phyloP scores from a whole-genome alignment of 2,113 vertebrate genomes.

The Crypturellus undulatus region DNA sequence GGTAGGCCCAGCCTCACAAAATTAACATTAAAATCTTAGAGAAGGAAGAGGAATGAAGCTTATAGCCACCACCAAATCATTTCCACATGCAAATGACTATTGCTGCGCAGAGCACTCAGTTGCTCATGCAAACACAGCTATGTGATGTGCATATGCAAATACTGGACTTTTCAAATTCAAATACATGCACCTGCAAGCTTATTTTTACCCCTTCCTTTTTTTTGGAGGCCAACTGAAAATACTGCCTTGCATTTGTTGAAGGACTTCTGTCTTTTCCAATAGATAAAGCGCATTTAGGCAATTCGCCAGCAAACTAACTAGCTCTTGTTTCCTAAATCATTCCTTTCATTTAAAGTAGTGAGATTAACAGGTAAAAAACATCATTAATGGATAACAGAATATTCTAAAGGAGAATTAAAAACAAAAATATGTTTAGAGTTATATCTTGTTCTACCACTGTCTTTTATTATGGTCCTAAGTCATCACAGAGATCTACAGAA shows the following conservation, averaged over 20 bases:
- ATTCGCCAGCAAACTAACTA: not conserved
- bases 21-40: not conserved
- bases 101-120: not conserved
- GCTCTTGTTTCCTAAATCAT: not conserved
- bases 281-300: not conserved
- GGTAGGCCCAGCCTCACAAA: not conserved
- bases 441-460: not conserved
- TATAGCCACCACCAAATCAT: not conserved
- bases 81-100: not conserved
- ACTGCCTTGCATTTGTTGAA: not conserved
- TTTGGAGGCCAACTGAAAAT: slow-evolving; percentile 11
- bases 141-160: slow-evolving; percentile 8
- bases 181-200: not conserved
- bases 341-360: not conserved
- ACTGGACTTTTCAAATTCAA: slow-evolving; percentile 6
- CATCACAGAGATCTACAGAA: not conserved
- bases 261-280: not conserved
- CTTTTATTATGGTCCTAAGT: not conserved
- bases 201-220: not conserved
- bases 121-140: not conserved
- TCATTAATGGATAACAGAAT: not conserved
- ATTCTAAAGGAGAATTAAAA: not conserved
- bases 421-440: not conserved
- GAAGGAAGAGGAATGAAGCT: not conserved
- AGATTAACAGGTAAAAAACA: not conserved